Percentiles rank a stretch among this genome's conserved stretches.
These are phyloP conservation scores for Darwinula stevensoni DNA, from an alignment of 2,888 invertebrate genomes.

Conservation along the genomic window DNA sequence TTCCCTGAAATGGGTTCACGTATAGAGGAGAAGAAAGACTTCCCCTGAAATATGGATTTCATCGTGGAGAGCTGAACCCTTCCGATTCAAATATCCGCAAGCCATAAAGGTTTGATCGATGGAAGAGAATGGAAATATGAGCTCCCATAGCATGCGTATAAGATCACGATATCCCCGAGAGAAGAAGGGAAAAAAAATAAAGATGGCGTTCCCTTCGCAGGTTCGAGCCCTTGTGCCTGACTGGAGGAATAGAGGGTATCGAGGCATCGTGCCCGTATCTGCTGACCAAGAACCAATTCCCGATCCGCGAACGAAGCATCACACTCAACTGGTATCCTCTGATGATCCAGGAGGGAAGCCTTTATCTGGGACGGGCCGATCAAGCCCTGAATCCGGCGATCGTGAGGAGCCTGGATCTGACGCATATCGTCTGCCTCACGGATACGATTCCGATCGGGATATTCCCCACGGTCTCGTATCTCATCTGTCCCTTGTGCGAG, in stretches of 20 bases:
- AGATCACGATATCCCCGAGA: too few relatives aligned
- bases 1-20: too few relatives aligned
- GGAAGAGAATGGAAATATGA: too few relatives aligned
- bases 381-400: conserved; percentile 13
- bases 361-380: conserved; percentile 14
- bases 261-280: conserved; percentile 11
- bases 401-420: conserved; percentile 11
- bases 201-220: too few relatives aligned
- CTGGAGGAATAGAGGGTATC: conserved; percentile 11
- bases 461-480: conserved; percentile 11
- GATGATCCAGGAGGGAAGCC: conserved; percentile 12
- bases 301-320: conserved; percentile 8
- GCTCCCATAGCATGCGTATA: too few relatives aligned
- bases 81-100: too few relatives aligned
- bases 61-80: too few relatives aligned
- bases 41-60: too few relatives aligned
- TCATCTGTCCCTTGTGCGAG: conserved; percentile 10
- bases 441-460: conserved; percentile 10
- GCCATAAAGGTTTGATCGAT: too few relatives aligned
- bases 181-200: too few relatives aligned
- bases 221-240: conserved; percentile 11
- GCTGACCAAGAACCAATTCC: conserved; percentile 9
- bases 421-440: conserved; percentile 13
- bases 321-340: conserved; percentile 13
- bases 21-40: too few relatives aligned